Conservation (phyloP, 1,140 invertebrate genomes). For the Trissolcus basalis region DNA sequence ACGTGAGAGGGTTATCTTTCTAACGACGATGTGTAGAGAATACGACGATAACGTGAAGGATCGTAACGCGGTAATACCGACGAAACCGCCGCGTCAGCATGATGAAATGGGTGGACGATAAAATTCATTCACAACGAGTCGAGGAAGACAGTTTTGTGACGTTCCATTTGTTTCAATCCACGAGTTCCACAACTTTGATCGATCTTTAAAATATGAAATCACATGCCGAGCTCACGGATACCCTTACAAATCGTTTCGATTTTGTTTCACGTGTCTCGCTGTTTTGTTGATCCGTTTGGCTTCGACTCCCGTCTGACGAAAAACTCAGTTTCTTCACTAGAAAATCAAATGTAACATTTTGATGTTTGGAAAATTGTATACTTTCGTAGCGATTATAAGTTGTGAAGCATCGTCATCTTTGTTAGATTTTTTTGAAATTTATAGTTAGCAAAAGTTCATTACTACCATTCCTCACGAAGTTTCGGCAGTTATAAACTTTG, state of each 20-base stretch:
- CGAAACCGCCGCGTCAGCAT: conserved; percentile 66
- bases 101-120: conserved; percentile 72
- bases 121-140: conserved; percentile 66
- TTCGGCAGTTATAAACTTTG: conserved; percentile 45
- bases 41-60: conserved; percentile 67
- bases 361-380: neutral
- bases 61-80: conserved; percentile 66
- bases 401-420: conserved; percentile 1
- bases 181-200: conserved; percentile 35
- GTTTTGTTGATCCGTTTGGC: neutral
- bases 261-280: neutral
- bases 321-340: neutral
- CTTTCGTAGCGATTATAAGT: conserved; percentile 7
- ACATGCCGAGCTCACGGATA: conserved; percentile 28
- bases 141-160: conserved; percentile 66
- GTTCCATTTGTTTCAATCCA: conserved; percentile 74
- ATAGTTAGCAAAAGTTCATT: conserved; percentile 40
- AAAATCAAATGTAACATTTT: too few species aligned
- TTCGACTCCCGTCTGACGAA: neutral
- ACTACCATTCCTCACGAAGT: conserved; percentile 50
- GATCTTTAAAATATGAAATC: conserved; percentile 39
- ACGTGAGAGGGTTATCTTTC: conserved; percentile 57
- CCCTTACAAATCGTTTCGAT: conserved; percentile 41
- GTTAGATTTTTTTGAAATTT: conserved; percentile 21
- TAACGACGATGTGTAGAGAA: conserved; percentile 55